Evolutionary conservation across 2,888 invertebrate genomes (phyloP).

Genomic region (Troides oblongomaculatus): DNA sequence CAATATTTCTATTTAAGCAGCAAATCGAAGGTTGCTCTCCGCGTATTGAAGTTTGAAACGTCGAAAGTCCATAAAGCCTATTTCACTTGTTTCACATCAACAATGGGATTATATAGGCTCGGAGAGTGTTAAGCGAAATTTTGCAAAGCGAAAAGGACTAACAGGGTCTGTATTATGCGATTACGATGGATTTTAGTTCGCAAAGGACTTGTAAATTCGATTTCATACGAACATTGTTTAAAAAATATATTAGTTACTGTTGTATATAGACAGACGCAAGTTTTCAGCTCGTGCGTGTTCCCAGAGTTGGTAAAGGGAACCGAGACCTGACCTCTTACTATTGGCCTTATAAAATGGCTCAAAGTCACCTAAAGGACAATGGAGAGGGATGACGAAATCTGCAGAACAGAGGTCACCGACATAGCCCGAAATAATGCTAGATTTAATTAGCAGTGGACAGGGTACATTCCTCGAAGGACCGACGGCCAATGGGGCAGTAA

Average conservation of each 20-base stretch:
- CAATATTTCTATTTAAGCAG: neutral
- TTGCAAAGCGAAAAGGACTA: conserved; percentile 42
- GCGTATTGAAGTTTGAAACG: conserved; percentile 16
- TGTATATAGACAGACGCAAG: too few relatives aligned
- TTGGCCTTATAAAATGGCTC: too few relatives aligned
- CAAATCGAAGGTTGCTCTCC: conserved; percentile 5
- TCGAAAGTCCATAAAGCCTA: conserved; percentile 35
- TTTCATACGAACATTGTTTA: conserved; percentile 8
- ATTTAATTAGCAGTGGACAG: too few relatives aligned
- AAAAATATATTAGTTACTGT: neutral
- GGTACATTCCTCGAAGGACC: too few relatives aligned
- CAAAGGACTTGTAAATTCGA: conserved; percentile 44
- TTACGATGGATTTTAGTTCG: conserved; percentile 41
- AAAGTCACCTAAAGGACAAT: too few relatives aligned
- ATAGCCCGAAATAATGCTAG: too few relatives aligned
- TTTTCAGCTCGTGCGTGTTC: too few relatives aligned
- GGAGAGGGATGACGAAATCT: too few relatives aligned
- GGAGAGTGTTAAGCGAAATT: conserved; percentile 45
- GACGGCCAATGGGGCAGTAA: too few relatives aligned
- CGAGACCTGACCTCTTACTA: too few relatives aligned
- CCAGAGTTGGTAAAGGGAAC: too few relatives aligned
- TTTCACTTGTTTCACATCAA: conserved; percentile 46
- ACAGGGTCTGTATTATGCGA: conserved; percentile 44
- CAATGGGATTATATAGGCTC: conserved; percentile 49
- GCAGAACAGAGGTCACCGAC: too few relatives aligned